Percentiles rank a stretch among this genome's conserved stretches.
These are phyloP conservation scores for Burhinus oedicnemus DNA, from an alignment of 2,113 vertebrate genomes.

Conservation along the genomic window DNA sequence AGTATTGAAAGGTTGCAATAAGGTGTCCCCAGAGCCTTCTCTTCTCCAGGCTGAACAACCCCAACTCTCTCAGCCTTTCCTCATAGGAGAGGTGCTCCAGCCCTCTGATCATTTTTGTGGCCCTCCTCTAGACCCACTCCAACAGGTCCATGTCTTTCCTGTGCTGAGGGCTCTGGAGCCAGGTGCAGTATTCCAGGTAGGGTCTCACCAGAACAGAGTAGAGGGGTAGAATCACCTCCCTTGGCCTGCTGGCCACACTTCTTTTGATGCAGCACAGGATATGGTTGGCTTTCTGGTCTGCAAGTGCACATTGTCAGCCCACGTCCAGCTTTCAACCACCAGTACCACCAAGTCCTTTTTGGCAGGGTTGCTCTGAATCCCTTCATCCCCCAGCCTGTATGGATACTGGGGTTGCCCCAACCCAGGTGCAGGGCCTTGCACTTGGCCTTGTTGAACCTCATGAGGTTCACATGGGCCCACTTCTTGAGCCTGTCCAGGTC, in stretches of 20 bases:
- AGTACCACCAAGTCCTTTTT: not conserved
- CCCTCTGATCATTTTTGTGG: too few relatives aligned
- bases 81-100: not conserved
- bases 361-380: not conserved
- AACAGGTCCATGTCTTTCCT: not conserved
- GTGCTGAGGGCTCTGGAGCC: not conserved
- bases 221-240: not conserved
- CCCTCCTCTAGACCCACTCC: too few relatives aligned
- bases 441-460: not conserved
- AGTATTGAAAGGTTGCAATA: not conserved
- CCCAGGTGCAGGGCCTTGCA: not conserved
- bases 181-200: not conserved
- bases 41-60: not conserved
- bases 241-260: fast-evolving
- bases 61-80: not conserved
- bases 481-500: not conserved
- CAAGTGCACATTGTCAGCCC: not conserved
- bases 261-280: not conserved
- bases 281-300: not conserved
- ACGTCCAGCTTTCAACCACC: not conserved
- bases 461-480: not conserved
- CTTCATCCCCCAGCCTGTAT: not conserved
- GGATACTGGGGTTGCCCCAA: not conserved
- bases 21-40: not conserved
- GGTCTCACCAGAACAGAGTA: not conserved